phyloP scores from a whole-genome alignment of 2,797 vertebrate genomes.

The Gobionotothen gibberifrons region DNA sequence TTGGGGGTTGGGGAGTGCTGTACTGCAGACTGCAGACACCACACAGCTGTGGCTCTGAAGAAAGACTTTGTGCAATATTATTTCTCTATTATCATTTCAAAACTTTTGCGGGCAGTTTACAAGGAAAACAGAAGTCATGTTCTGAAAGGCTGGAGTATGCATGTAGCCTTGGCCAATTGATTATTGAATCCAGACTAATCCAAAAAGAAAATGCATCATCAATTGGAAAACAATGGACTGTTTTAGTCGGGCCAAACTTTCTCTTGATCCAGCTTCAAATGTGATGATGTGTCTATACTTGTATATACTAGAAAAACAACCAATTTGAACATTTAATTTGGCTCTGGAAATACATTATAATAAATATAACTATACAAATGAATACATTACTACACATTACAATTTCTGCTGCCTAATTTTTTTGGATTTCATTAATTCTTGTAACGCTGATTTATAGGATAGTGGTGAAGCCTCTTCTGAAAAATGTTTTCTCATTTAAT shows the following conservation, averaged over 20 bases:
- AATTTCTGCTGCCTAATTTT: background rate
- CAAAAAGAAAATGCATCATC: background rate
- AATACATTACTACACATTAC: no score
- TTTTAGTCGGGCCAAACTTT: background rate
- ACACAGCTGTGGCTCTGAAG: constrained; percentile 37
- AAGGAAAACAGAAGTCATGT: background rate
- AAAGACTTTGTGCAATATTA: background rate
- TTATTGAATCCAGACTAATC: background rate
- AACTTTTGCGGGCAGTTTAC: background rate
- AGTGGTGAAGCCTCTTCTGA: background rate
- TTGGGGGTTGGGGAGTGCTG: constrained; percentile 12
- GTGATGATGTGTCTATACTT: background rate
- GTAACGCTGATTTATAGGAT: no score
- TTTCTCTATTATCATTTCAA: background rate
- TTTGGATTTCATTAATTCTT: background rate
- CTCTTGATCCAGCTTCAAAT: background rate
- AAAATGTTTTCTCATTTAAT: background rate
- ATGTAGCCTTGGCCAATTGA: background rate
- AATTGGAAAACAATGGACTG: background rate
- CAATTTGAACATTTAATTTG: no score
- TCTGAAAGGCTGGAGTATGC: no score
- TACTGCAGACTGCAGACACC: background rate
- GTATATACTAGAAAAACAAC: background rate
- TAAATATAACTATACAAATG: no score
- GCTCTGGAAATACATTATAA: no score